Conservation (phyloP, 2,113 vertebrate genomes). For the Antigone vipio region DNA sequence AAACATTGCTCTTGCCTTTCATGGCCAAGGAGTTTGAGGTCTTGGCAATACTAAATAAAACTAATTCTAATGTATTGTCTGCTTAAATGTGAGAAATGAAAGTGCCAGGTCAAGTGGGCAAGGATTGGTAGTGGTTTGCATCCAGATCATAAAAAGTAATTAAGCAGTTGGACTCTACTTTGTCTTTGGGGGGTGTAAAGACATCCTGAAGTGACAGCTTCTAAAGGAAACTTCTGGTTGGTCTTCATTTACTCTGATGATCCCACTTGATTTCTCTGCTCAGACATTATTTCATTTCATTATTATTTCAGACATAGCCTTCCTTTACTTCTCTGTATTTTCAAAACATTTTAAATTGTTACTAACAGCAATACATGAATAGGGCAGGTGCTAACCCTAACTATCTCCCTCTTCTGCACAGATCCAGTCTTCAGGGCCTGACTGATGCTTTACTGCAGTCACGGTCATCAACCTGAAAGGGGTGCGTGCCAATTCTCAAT, state of each 20-base stretch:
- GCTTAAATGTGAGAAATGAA: not conserved
- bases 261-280: not conserved
- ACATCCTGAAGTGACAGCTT: not conserved
- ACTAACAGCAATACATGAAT: not conserved
- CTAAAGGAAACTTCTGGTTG: not conserved
- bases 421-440: not conserved
- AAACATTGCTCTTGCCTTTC: not conserved
- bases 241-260: not conserved
- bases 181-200: not conserved
- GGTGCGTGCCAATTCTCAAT: rapidly evolving
- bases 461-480: not conserved
- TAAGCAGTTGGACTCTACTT: not conserved
- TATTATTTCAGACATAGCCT: not conserved
- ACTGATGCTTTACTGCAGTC: not conserved
- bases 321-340: not conserved
- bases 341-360: not conserved
- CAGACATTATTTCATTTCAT: not conserved
- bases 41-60: not conserved
- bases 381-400: not conserved
- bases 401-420: not conserved
- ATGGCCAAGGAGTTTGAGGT: not conserved
- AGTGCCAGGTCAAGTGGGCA: not conserved
- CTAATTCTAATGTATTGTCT: not conserved
- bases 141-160: not conserved
- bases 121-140: not conserved